Evolutionary conservation across 2,888 invertebrate genomes (phyloP), one percentile per base, ranked within the genome.

Genomic region (Heliconius hortense): DNA sequence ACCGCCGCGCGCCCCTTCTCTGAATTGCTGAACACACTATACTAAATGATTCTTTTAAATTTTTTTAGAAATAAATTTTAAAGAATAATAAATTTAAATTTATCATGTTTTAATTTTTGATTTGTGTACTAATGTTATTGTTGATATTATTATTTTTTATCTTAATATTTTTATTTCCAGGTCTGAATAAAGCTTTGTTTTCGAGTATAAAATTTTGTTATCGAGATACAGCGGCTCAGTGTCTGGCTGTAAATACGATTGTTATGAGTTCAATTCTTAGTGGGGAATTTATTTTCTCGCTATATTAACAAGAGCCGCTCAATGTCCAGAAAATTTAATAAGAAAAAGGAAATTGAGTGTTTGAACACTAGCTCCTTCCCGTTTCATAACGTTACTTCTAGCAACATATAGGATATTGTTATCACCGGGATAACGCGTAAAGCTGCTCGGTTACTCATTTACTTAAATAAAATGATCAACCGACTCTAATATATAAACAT

Each of bases 1-100:
- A 79, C 75, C 79, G 76, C 79, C 69, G 73, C 69, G 73, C 77
- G 26, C 62, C 69, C 70, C 75, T 79, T 76, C 77, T 76, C 73
- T 79, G 78, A 79, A 81, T 80, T 72, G 77, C 77, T 74, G 73
- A 75, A 79, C 76, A 78, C 77, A 72, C 73, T 67, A 74, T 72
- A 76, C 76, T 74, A 74, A 78, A 63, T 72, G 72, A 64, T 81
- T 82, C 15, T 71, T 39, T 13, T 24, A 8, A 60, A n/a, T n/a
- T 39, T 60, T 24, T n/a, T 53, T 1, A 21, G 21, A 31, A 56
- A 56, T 56, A 56, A 2, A 26, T 56, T 31, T 53, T 15, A 18
- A 21, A 53, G 18, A 18, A 48, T 21, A 1, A 21, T 8, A 2
- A 21, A 7, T 21, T n/a, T 53, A 53, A 53, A 8, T 53, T 21